Conservation (phyloP, 2,113 vertebrate genomes). For the Daubentonia madagascariensis region DNA sequence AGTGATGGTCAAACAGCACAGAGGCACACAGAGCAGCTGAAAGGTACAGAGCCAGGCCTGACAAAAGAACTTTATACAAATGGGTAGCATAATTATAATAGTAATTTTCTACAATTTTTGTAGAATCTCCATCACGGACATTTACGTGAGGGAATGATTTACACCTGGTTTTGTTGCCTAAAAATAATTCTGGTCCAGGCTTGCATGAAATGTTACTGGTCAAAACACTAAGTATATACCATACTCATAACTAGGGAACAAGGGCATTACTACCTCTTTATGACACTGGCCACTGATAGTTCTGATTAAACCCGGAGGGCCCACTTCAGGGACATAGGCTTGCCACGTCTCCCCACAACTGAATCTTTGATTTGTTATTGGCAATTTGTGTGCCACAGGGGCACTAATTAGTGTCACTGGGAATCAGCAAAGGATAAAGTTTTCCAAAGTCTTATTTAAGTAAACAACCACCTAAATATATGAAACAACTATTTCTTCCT, state of each 20-base stretch:
- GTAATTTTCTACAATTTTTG: neutral
- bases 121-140: neutral
- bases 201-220: neutral
- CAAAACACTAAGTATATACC: neutral
- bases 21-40: neutral
- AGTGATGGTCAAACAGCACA: neutral
- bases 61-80: neutral
- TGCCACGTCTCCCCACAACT: neutral
- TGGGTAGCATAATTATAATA: neutral
- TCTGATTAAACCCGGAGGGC: slow-evolving; percentile 15
- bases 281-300: neutral
- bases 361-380: slow-evolving; percentile 41
- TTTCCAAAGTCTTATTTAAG: slow-evolving; percentile 34
- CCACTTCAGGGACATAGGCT: neutral
- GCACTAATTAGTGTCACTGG: slow-evolving; percentile 34
- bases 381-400: neutral
- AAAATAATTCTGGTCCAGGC: neutral
- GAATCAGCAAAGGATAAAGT: slow-evolving; percentile 35
- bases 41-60: neutral
- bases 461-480: neutral
- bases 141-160: neutral
- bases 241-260: neutral
- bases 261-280: neutral
- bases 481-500: neutral
- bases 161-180: neutral